Evolutionary conservation across 1,140 invertebrate genomes (phyloP), one percentile per base, ranked within the genome.

Genomic region (Drosophila ogumai): DNA sequence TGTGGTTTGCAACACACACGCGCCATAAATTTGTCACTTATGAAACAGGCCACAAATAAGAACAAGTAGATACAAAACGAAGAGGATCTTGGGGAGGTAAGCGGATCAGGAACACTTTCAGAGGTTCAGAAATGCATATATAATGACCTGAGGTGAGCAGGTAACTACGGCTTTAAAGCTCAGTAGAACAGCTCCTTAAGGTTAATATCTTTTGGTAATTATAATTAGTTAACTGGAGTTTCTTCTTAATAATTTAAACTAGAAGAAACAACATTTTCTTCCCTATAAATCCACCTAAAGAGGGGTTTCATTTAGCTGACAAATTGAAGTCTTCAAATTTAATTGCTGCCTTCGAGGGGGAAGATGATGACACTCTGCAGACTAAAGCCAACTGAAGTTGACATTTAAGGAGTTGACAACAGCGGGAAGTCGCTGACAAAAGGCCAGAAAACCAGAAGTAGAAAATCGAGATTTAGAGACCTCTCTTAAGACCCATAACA

Each of bases 11-110:
- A 73, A 85, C 82, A 90, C 82, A 90, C 85, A 85, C 85, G 86
- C 85, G 86, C 81, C 79, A 90, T 90, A 90, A 90, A 90, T 90
- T 90, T 90, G 85, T 90, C 86, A 90, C 86, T 90, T 90, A 90
- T 79, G 54, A 50, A 46, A 61, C 32, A 41, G 58, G 63, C 44
- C 22, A 10, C 9, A 36, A 12, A 46, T 34, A 22, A 49, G 17
- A 19, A 32, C 3, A 22, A 40, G 17, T 25, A 60, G 41, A 43
- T 28, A 19, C 6, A 17, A 40, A 22, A 22, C 22, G n/a, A 3
- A 43, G 44, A 12, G 17, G 12, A 19, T 19, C 25, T 46, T 58
- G n/a, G 58, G 15, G 34, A 6, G 60, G 60, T 49, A 67, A 67
- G 65, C 44, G 19, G 61, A 61, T 65, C 38, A 61, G 56, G 28